Conservation (phyloP, 1,140 invertebrate species). For the Manduca sexta region DNA sequence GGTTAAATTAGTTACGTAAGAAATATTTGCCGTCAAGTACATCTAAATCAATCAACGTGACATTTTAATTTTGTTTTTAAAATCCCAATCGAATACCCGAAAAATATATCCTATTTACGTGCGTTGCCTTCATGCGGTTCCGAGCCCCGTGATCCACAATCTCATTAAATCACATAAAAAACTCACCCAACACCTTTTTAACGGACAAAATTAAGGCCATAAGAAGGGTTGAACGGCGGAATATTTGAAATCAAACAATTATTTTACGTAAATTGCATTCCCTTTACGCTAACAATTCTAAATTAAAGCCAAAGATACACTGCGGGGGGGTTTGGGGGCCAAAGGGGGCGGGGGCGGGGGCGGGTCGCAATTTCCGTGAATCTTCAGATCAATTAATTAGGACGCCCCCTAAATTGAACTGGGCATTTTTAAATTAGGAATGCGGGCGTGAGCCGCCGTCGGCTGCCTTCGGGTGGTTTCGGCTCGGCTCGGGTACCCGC, state of each 20-base stretch:
- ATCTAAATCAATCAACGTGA: no score
- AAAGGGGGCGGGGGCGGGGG: conserved; percentile 9
- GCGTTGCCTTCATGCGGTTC: no score
- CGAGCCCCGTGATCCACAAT: no score
- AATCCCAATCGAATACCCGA: no score
- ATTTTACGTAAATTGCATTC: conserved; percentile 70
- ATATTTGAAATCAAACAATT: conserved; percentile 68
- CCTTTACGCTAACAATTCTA: conserved; percentile 66
- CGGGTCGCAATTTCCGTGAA: conserved; percentile 52
- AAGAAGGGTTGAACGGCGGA: conserved; percentile 33
- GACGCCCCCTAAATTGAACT: conserved; percentile 48
- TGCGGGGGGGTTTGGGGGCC: conserved; percentile 14
- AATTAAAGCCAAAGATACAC: conserved; percentile 67
- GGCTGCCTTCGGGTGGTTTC: no score
- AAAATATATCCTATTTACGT: no score
- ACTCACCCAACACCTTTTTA: conserved; percentile 2
- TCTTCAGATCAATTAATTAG: conserved; percentile 68
- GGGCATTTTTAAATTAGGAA: conserved; percentile 52
- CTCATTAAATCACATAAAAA: background rate
- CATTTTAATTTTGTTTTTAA: no score
- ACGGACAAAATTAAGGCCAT: conserved; percentile 38
- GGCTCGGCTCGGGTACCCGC: no score
- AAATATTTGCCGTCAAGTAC: no score
- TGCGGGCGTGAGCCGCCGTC: background rate
- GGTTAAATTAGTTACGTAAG: no score